A percentile compares a stretch with the other conserved stretches of the same genome.
Evolutionary conservation across 2,888 invertebrate species (phyloP).

Genomic region (Dione vanillae): DNA sequence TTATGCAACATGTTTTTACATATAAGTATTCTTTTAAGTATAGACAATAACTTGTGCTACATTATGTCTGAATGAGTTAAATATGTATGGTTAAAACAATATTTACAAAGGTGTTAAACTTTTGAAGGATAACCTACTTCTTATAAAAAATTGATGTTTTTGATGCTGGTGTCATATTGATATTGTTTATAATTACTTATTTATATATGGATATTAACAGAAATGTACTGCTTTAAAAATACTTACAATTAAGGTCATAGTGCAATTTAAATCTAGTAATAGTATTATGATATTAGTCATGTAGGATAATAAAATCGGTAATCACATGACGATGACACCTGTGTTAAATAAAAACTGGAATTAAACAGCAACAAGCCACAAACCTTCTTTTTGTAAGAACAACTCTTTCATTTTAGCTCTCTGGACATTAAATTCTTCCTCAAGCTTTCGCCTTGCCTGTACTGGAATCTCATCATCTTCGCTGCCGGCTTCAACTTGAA

Average conservation of each 20-base stretch:
- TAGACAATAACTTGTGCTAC: too few species aligned
- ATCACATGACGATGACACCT: slow-evolving; percentile 26
- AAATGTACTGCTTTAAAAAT: not conserved
- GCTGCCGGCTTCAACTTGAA: slow-evolving; percentile 71
- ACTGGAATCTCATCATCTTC: slow-evolving; percentile 60
- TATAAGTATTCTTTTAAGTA: too few species aligned
- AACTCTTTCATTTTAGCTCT: slow-evolving; percentile 96
- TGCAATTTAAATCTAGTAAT: not conserved
- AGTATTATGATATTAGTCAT: slow-evolving; percentile 11
- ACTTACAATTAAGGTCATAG: not conserved
- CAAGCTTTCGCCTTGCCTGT: slow-evolving; percentile 82
- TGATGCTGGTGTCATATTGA: too few species aligned
- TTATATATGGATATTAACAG: too few species aligned
- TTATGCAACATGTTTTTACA: too few species aligned
- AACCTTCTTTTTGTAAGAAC: slow-evolving; percentile 97
- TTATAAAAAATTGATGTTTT: too few species aligned
- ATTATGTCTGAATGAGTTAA: too few species aligned
- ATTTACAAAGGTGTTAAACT: too few species aligned
- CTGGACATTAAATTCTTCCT: slow-evolving; percentile 94
- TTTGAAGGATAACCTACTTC: too few species aligned
- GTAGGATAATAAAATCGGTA: slow-evolving; percentile 12
- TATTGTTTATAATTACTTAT: too few species aligned
- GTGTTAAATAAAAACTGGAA: slow-evolving; percentile 20
- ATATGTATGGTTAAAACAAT: too few species aligned
- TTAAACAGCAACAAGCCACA: slow-evolving; percentile 50